Percentiles rank a stretch among this genome's conserved stretches.
Conservation (phyloP, 2,113 vertebrate species). For the Antidorcas marsupialis region DNA sequence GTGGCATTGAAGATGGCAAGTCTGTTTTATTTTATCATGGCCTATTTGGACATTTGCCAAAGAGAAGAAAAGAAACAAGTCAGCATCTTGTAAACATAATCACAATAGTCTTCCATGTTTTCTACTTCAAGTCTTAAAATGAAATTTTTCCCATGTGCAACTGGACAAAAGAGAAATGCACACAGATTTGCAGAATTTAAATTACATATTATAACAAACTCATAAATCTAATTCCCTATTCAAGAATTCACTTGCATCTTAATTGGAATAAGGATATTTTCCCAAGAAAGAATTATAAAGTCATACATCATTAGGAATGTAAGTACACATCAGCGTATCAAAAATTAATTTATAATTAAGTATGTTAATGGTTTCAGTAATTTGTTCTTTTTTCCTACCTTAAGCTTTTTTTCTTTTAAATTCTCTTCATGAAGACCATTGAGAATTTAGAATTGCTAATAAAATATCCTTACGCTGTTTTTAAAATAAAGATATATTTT, state of each 20-base stretch:
- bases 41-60: not conserved
- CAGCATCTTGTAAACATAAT: not conserved
- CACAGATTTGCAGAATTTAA: not conserved
- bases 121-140: not conserved
- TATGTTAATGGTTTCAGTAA: not conserved
- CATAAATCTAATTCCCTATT: not conserved
- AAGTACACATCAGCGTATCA: not conserved
- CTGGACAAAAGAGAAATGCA: not conserved
- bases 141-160: not conserved
- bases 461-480: not conserved
- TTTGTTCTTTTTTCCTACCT: not conserved
- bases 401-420: not conserved
- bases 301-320: not conserved
- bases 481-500: not conserved
- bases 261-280: not conserved
- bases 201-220: not conserved
- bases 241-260: slow-evolving; percentile 10
- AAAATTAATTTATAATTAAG: slow-evolving; percentile 10
- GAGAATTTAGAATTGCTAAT: not conserved
- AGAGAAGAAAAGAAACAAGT: not conserved
- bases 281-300: not conserved
- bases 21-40: not conserved
- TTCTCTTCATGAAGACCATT: not conserved
- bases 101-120: not conserved
- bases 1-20: not conserved